Conservation (phyloP, 2,797 vertebrate species). For the Trachurus trachurus region DNA sequence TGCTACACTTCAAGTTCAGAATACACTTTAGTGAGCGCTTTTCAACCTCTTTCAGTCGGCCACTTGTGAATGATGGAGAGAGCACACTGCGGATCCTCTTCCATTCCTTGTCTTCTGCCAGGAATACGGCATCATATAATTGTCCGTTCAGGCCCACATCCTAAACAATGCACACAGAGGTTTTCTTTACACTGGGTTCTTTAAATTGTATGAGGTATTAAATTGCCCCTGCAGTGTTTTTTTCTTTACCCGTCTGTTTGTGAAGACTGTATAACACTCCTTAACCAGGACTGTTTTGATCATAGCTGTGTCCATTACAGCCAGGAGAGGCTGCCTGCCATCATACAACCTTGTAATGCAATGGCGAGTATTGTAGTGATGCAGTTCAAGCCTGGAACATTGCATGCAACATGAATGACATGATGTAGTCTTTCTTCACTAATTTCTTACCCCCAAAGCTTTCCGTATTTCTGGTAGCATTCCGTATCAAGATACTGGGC, state of each 20-base stretch:
- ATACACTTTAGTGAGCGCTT: no score
- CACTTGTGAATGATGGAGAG: slow-evolving; percentile 88
- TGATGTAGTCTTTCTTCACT: neutral
- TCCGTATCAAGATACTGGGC: slow-evolving; percentile 70
- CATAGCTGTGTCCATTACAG: slow-evolving; percentile 81
- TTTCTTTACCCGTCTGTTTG: slow-evolving; percentile 81
- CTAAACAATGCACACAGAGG: slow-evolving; percentile 62
- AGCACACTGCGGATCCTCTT: slow-evolving; percentile 85
- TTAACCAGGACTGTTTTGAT: slow-evolving; percentile 87
- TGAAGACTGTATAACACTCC: slow-evolving; percentile 86
- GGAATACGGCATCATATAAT: slow-evolving; percentile 70
- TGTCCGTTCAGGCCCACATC: slow-evolving; percentile 77
- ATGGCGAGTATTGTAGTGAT: neutral
- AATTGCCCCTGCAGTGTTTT: neutral
- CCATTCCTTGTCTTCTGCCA: slow-evolving; percentile 86
- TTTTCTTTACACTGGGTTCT: neutral
- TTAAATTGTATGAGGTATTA: neutral
- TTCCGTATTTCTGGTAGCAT: slow-evolving; percentile 81
- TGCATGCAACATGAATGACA: neutral
- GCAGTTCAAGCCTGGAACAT: neutral
- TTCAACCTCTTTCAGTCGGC: slow-evolving; percentile 87
- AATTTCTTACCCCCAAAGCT: slow-evolving; percentile 80
- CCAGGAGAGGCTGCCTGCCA: slow-evolving; percentile 83
- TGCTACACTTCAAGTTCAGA: no score
- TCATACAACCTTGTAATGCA: slow-evolving; percentile 79